Percentiles rank a stretch among this genome's conserved stretches.
Evolutionary conservation across 2,797 vertebrate genomes (phyloP).

Genomic region (Paramormyrops hopkinsi): DNA sequence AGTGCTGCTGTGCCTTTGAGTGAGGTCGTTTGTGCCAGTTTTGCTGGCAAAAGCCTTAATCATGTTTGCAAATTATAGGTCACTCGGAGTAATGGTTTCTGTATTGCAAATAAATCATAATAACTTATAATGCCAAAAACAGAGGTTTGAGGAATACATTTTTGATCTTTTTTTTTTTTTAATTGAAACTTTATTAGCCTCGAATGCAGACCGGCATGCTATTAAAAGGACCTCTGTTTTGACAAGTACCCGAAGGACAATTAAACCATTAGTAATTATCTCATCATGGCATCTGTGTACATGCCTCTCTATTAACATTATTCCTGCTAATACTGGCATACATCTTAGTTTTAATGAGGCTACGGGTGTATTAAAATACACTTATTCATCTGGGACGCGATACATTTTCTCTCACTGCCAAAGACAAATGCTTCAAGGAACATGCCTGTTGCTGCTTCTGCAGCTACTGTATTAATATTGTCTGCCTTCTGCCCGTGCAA

Average conservation of each 20-base stretch:
- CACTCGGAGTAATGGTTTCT: neutral
- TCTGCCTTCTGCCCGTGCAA: neutral
- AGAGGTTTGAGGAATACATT: neutral
- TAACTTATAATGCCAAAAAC: neutral
- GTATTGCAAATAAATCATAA: neutral
- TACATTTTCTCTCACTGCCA: slow-evolving; percentile 1
- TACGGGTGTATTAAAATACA: slow-evolving; percentile 5
- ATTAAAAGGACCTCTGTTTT: neutral
- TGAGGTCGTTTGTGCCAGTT: neutral
- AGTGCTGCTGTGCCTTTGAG: neutral
- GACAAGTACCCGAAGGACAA: neutral
- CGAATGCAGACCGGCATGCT: neutral
- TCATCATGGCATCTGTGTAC: neutral
- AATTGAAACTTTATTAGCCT: slow-evolving; percentile 1
- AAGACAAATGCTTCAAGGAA: slow-evolving; percentile 5
- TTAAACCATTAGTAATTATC: neutral
- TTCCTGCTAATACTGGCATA: neutral
- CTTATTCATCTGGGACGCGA: slow-evolving; percentile 6
- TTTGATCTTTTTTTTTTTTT: neutral
- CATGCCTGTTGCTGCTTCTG: slow-evolving; percentile 3
- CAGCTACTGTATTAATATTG: slow-evolving; percentile 5
- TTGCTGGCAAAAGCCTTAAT: neutral
- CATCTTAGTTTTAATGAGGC: slow-evolving; percentile 9
- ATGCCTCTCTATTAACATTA: slow-evolving; percentile 2
- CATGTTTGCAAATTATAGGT: slow-evolving; percentile 1